Evolutionary conservation across 2,113 vertebrate genomes (phyloP).

Genomic region (Tachycineta bicolor): DNA sequence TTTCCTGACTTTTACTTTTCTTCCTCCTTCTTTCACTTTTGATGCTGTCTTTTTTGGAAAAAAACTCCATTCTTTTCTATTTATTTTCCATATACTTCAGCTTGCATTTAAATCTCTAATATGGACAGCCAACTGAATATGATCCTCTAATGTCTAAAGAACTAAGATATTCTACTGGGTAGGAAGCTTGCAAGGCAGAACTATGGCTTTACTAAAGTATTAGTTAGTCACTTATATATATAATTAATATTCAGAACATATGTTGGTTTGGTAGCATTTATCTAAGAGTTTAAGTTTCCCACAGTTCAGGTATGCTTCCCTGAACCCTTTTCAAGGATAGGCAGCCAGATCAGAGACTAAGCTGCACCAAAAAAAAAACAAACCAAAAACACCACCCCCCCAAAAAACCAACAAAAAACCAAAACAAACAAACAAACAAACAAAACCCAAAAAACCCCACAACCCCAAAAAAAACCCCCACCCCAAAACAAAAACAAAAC

Average conservation of each 20-base stretch:
- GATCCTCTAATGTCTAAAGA: not conserved
- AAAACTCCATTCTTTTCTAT: not conserved
- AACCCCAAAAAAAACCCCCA: not conserved
- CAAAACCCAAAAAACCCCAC: too few species aligned
- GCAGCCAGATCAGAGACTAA: not conserved
- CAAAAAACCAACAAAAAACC: too few species aligned
- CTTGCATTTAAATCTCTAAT: not conserved
- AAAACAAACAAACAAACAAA: too few species aligned
- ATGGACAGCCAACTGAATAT: not conserved
- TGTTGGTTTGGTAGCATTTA: not conserved
- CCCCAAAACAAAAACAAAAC: not conserved
- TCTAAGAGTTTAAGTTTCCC: not conserved
- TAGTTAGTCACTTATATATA: not conserved
- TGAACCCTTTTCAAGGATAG: not conserved
- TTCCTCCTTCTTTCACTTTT: not conserved
- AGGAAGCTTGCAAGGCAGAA: not conserved
- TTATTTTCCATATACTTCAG: not conserved
- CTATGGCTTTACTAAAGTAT: not conserved
- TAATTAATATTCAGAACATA: not conserved
- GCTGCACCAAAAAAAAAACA: not conserved
- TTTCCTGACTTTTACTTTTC: not conserved
- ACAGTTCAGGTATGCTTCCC: not conserved
- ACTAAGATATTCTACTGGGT: not conserved
- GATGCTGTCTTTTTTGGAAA: not conserved
- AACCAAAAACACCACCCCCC: too few species aligned